Evolutionary conservation across 2,797 vertebrate species (phyloP), one percentile per base, ranked within the genome.

Genomic region (Mormyrus hasselquistii): DNA sequence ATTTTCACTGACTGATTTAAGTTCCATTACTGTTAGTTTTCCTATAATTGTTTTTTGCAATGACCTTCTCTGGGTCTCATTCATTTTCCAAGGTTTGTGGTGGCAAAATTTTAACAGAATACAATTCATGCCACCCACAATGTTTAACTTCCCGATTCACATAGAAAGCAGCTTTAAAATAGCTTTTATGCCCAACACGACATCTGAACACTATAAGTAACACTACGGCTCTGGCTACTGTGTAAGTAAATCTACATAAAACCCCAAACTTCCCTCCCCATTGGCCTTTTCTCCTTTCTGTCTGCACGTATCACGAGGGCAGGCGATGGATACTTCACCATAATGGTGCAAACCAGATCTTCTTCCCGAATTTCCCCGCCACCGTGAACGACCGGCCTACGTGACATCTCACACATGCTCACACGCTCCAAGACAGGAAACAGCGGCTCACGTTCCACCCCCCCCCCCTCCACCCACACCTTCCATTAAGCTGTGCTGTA

Each of bases 331-430:
- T 47, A 47, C 41, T 47, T 10, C 19, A 82, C 16, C 76, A 76
- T 14, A 76, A 76, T 76, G 12, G 34, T 73, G 29, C 65, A 73
- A 38, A 73, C 29, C 10, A 73, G 29, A 73, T 73, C 12, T 44
- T 79, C 73, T 79, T 53, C 50, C 29, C 29, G 9, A 41, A n/a
- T 8, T 38, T 59, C 53, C 52, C 52, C 19, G 25, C 29, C 52
- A 50, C 53, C 7, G 2, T 38, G 14, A 59, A 4, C 7, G 14
- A 19, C 53, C 38, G 49, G 85, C 34, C 47, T 87, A 59, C 85
- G 85, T 87, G 85, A 87, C 85, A 59, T 57, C 85, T 29, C 2
- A 38, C 85, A 86, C 50, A 57, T 29, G 14, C 85, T 52, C 84
- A 55, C 22, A 14, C 14, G 25, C 49, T 34, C 14, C 29, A 29